These are phyloP conservation scores for Eudasyphora cyanicolor DNA, from an alignment of 2,888 invertebrate species.

Conservation along the genomic window DNA sequence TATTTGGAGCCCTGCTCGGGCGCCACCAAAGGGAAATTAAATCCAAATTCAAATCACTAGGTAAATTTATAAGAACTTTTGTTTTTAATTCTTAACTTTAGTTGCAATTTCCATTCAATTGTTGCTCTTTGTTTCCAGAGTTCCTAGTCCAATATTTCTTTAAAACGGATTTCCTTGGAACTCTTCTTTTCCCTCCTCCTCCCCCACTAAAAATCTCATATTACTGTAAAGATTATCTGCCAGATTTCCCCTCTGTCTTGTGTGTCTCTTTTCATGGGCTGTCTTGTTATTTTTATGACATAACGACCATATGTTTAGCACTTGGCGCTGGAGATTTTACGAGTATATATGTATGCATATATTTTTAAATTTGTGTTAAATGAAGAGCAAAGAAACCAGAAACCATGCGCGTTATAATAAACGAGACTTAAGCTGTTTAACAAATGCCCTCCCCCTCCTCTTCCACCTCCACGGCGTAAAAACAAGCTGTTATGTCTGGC, in stretches of 20 bases:
- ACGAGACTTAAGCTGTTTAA: slow-evolving; percentile 8
- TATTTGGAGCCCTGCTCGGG: too few species aligned
- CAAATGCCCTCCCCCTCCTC: background rate
- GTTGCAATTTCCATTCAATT: too few species aligned
- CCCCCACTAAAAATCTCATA: slow-evolving; percentile 8
- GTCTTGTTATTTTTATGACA: slow-evolving; percentile 30
- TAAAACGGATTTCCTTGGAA: too few species aligned
- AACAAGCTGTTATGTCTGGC: background rate
- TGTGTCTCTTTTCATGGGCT: background rate
- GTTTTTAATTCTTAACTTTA: too few species aligned
- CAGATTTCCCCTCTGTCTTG: background rate
- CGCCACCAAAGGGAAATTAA: too few species aligned
- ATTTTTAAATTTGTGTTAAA: slow-evolving; percentile 23
- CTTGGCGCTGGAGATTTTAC: slow-evolving; percentile 17
- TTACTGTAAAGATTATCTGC: background rate
- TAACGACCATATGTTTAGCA: slow-evolving; percentile 35
- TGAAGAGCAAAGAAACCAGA: background rate
- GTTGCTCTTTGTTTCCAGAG: too few species aligned
- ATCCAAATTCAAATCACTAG: too few species aligned
- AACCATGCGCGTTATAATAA: slow-evolving; percentile 26
- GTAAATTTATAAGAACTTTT: too few species aligned
- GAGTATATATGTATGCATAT: too few species aligned
- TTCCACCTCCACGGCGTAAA: background rate
- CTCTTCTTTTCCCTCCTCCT: too few species aligned
- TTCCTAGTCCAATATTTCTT: too few species aligned